These are phyloP conservation scores for Ferdinandea cuprea DNA, from an alignment of 2,888 invertebrate genomes.

Conservation along the genomic window DNA sequence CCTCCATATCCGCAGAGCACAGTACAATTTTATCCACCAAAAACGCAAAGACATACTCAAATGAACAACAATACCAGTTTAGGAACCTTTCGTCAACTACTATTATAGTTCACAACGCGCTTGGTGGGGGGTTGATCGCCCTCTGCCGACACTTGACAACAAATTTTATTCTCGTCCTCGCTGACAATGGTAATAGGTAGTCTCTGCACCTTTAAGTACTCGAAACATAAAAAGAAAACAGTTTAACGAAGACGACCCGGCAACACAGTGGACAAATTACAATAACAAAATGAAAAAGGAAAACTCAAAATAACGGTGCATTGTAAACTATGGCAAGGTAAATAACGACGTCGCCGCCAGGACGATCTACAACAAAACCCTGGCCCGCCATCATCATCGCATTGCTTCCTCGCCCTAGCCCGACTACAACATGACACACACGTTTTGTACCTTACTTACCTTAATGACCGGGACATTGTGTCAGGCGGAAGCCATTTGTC, in stretches of 20 bases:
- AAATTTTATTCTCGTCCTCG: slow-evolving; percentile 34
- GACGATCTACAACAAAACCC: neutral
- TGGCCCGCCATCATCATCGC: slow-evolving; percentile 1
- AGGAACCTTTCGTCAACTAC: slow-evolving; percentile 40
- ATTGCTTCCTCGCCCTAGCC: no score
- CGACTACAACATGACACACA: slow-evolving; percentile 64
- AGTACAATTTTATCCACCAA: neutral
- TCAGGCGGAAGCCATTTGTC: slow-evolving; percentile 73
- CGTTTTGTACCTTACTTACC: slow-evolving; percentile 72
- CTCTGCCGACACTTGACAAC: neutral
- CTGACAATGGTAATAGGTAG: slow-evolving; percentile 28
- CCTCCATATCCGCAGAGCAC: no score
- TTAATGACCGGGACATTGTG: slow-evolving; percentile 69
- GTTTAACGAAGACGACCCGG: slow-evolving; percentile 25
- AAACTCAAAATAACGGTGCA: slow-evolving; percentile 46
- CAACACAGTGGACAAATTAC: slow-evolving; percentile 43
- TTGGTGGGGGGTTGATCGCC: neutral
- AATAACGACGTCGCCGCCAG: slow-evolving; percentile 40
- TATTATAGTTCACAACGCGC: slow-evolving; percentile 37
- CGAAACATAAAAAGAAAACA: slow-evolving; percentile 15
- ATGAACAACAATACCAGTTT: neutral
- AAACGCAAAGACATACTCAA: neutral
- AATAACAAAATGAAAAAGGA: neutral
- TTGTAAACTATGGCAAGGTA: slow-evolving; percentile 43
- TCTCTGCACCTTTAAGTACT: slow-evolving; percentile 39